Evolutionary conservation across 1,140 invertebrate genomes (phyloP), one percentile per base, ranked within the genome.

Genomic region (Sinella curviseta): DNA sequence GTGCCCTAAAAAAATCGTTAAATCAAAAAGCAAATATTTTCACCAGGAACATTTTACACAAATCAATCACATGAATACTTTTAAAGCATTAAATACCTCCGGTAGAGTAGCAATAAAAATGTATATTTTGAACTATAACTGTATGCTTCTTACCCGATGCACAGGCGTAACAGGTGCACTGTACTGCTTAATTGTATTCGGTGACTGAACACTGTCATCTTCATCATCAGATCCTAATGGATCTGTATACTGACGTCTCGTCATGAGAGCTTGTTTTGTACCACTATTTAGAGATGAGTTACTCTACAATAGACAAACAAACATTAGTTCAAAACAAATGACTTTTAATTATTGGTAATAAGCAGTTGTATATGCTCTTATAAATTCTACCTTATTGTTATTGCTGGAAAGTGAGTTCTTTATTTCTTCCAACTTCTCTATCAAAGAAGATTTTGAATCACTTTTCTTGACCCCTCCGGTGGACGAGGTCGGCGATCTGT

Each of bases 211-310:
- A 30, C 79, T 33, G 17, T 94, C 93, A 75, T 95, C 94, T 83
- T 97, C 95, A 35, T 95, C 94, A 85, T 96, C 94, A 70, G 94
- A 95, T 67, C 94, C 95, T 88, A 97, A 96, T 1, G 95, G 95
- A 89, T 97, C 95, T 20, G 92, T 92, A 77, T 95, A 89, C 87
- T 96, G 94, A 77, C 94, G 92, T 80, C 94, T 90, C 1, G 94
- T 95, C 94, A 96, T 95, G 83, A 96, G 87, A 83, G 81, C 76
- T 80, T 57, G 82, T 26, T 24, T 73, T 74, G 70, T 54, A 39
- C 3, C 77, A 60, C 48, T 80, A 60, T 77, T 82, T 30, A 82
- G 55, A 1, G 83, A 84, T 30, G 75, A 74, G 83, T 82, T 48
- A 31, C 65, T 80, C 76, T 80, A 33, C 17, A 77, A 57, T 26